Percentiles rank a stretch among this genome's conserved stretches.
Conservation (phyloP, 2,888 invertebrate species). For the Microplitis manilae region DNA sequence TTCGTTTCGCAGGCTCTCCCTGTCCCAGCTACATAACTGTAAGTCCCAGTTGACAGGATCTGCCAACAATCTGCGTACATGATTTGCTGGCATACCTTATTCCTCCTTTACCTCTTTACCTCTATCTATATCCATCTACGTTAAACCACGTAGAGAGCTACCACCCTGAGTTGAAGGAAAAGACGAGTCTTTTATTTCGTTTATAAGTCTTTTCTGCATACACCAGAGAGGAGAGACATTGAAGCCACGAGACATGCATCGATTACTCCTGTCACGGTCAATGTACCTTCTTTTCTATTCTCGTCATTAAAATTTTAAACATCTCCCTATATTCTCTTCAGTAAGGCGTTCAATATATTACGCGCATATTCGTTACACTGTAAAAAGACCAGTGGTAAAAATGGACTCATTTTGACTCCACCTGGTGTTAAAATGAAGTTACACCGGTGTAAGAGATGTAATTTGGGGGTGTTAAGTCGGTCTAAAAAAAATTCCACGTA, state of each 20-base stretch:
- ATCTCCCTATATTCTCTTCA: background rate
- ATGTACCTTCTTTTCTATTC: constrained; percentile 28
- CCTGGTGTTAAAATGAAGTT: too few relatives aligned
- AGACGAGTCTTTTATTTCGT: constrained; percentile 26
- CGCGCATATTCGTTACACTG: too few relatives aligned
- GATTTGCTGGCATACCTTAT: constrained; percentile 62
- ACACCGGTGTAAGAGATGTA: too few relatives aligned
- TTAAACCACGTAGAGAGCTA: constrained; percentile 35
- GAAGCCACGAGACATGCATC: constrained; percentile 17
- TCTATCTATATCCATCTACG: constrained; percentile 48
- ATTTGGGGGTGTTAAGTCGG: too few relatives aligned
- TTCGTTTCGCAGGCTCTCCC: constrained; percentile 60
- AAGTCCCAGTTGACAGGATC: constrained; percentile 70
- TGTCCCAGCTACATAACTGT: constrained; percentile 68
- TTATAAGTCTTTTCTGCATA: constrained; percentile 22
- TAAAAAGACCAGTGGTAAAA: too few relatives aligned
- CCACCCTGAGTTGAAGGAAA: constrained; percentile 35
- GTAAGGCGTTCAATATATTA: too few relatives aligned
- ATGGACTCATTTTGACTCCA: too few relatives aligned
- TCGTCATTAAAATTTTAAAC: constrained; percentile 38
- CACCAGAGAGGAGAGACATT: background rate
- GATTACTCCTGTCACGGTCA: constrained; percentile 33
- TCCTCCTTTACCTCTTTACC: constrained; percentile 50
- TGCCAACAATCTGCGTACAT: constrained; percentile 70
- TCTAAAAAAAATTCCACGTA: too few relatives aligned